Evolutionary conservation across 2,797 vertebrate genomes (phyloP).

Genomic region (Meda fulgida): DNA sequence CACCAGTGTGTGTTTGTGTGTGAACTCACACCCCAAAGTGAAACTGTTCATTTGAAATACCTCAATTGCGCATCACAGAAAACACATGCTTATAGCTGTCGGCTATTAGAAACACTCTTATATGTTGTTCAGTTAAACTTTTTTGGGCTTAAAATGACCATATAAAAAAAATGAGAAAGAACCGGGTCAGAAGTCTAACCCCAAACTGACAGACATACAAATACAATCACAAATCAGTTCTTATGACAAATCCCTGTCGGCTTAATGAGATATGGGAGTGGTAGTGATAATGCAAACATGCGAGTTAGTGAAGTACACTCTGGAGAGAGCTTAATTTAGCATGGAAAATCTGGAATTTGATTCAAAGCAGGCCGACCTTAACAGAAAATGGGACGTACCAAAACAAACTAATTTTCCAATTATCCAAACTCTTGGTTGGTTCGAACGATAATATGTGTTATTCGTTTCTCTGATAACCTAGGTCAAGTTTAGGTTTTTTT

Average conservation of each 20-base stretch:
- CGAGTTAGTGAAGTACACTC: slow-evolving; percentile 29
- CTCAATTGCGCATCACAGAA: slow-evolving; percentile 62
- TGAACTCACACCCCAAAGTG: slow-evolving; percentile 10
- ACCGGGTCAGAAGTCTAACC: slow-evolving; percentile 5
- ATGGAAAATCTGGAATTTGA: slow-evolving; percentile 67
- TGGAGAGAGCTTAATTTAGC: slow-evolving; percentile 55
- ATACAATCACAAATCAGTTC: slow-evolving; percentile 18
- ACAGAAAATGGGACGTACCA: slow-evolving; percentile 65
- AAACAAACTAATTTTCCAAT: slow-evolving; percentile 71
- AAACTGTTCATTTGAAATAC: not conserved
- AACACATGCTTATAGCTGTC: slow-evolving; percentile 11
- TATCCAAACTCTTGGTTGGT: slow-evolving; percentile 61
- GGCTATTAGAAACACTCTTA: slow-evolving; percentile 32
- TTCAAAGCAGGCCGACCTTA: slow-evolving; percentile 61
- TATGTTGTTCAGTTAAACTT: not conserved
- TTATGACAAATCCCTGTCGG: slow-evolving; percentile 2
- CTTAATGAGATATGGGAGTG: slow-evolving; percentile 23
- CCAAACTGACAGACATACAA: slow-evolving; percentile 32
- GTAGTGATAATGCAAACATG: slow-evolving; percentile 15
- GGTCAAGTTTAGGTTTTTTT: slow-evolving; percentile 46
- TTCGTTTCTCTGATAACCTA: slow-evolving; percentile 57
- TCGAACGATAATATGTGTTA: slow-evolving; percentile 66
- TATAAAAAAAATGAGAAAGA: not conserved
- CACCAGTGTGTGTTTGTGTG: not conserved
- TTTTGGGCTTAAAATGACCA: slow-evolving; percentile 42